Conservation (phyloP, 2,797 vertebrate genomes). For the Sebastes itinus region DNA sequence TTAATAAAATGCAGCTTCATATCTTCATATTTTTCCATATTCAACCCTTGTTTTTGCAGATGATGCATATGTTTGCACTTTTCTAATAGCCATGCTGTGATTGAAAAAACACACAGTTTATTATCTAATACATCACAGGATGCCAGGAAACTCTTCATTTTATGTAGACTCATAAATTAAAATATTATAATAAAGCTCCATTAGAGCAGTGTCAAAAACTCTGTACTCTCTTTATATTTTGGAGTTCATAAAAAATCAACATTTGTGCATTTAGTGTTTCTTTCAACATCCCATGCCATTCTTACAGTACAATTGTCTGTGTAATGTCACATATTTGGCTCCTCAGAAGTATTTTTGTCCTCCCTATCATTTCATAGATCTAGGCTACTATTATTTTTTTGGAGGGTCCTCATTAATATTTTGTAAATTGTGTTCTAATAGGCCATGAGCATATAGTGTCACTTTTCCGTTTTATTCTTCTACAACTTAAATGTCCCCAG, state of each 20-base stretch:
- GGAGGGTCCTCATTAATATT: neutral
- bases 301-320: neutral
- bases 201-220: neutral
- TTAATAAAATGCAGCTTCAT: neutral
- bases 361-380: neutral
- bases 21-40: neutral
- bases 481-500: conserved; percentile 22
- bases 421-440: neutral
- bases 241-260: no score
- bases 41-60: neutral
- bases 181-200: conserved; percentile 8
- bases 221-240: neutral
- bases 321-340: neutral
- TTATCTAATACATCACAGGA: conserved; percentile 6
- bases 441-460: neutral
- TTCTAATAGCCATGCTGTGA: neutral
- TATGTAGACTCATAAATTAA: neutral
- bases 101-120: neutral
- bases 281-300: neutral
- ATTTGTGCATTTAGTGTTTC: neutral
- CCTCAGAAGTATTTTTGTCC: neutral
- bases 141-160: neutral
- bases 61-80: neutral
- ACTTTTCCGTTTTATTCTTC: conserved; percentile 15
- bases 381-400: neutral